Evolutionary conservation across 2,113 vertebrate species (phyloP).

Genomic region (Cynoglossus semilaevis): DNA sequence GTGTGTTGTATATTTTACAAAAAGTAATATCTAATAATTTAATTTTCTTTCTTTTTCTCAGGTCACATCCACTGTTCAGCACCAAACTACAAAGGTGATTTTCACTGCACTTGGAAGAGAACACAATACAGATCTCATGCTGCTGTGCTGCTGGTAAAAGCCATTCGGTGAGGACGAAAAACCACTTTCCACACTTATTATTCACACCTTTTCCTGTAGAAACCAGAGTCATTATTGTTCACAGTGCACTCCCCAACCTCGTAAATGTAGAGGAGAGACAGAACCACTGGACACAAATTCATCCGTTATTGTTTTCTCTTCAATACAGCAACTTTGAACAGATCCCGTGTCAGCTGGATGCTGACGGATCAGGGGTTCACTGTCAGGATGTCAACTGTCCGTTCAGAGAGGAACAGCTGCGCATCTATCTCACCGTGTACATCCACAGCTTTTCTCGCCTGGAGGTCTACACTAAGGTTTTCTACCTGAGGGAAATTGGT

Average conservation of each 20-base stretch:
- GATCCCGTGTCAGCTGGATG: conserved; percentile 60
- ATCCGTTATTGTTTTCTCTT: neutral
- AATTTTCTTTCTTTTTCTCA: conserved; percentile 33
- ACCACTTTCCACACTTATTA: neutral
- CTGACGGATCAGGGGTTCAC: conserved; percentile 44
- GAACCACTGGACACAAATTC: too few species aligned
- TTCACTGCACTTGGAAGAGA: conserved; percentile 71
- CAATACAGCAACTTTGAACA: conserved; percentile 41
- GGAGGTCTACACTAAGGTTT: conserved; percentile 64
- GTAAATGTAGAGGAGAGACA: too few species aligned
- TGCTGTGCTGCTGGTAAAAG: conserved; percentile 51
- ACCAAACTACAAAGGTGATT: conserved; percentile 68
- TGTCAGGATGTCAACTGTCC: conserved; percentile 61
- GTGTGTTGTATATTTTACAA: too few species aligned
- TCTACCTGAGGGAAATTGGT: conserved; percentile 75
- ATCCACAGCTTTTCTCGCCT: conserved; percentile 53
- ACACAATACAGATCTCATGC: conserved; percentile 17
- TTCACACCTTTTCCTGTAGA: neutral
- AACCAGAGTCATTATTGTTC: too few species aligned
- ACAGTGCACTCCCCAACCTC: too few species aligned
- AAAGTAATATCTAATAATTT: conserved; percentile 2
- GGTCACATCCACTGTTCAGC: conserved; percentile 68
- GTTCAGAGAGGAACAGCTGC: conserved; percentile 63
- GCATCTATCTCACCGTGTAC: conserved; percentile 60
- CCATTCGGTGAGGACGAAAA: conserved; percentile 56